Evolutionary conservation across 1,140 invertebrate genomes (phyloP), one percentile per base, ranked within the genome.

Genomic region (Luehdorfia chinensis): DNA sequence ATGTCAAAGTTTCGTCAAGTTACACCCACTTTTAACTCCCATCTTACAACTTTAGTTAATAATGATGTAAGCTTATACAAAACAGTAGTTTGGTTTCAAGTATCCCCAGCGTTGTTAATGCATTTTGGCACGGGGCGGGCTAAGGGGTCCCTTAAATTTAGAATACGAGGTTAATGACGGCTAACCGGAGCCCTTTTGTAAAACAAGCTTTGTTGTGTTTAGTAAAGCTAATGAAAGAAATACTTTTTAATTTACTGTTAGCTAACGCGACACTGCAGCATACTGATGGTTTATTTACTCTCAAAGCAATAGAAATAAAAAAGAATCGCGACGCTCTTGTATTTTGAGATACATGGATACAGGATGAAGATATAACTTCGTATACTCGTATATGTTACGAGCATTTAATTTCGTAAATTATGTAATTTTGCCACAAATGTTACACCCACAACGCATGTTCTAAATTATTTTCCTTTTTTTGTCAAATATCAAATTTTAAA

Each of bases 41-140:
- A 27, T 18, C 12, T 36, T 27, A 33, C 54, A 55, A 47, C 57
- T 58, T 33, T 51, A 41, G 23, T 49, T 50, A 62, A 67, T 71
- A 65, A 71, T 66, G 50, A 58, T 51, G 71, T 62, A 67, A 69
- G 41, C n/a, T 44, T 55, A 72, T 49, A 63, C 59, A 33, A 58
- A 69, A 70, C 66, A 64, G 55, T 68, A 64, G 74, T 66, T 59
- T 44, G 19, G 58, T 48, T 45, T 76, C 66, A 43, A 39, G 36
- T 79, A 43, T 59, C 62, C 49, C n/a, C 50, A 62, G 28, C 32
- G 16, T 39, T 33, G 43, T 59, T 69, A 66, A 72, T 61, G 55
- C 45, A 59, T 57, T 64, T 65, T 62, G 57, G 57, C 61, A 65
- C 21, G 52, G 66, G 73, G 72, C 66, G 66, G 30, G 21, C 27